Conservation (phyloP, 2,113 vertebrate species). For the Marmota monax region DNA sequence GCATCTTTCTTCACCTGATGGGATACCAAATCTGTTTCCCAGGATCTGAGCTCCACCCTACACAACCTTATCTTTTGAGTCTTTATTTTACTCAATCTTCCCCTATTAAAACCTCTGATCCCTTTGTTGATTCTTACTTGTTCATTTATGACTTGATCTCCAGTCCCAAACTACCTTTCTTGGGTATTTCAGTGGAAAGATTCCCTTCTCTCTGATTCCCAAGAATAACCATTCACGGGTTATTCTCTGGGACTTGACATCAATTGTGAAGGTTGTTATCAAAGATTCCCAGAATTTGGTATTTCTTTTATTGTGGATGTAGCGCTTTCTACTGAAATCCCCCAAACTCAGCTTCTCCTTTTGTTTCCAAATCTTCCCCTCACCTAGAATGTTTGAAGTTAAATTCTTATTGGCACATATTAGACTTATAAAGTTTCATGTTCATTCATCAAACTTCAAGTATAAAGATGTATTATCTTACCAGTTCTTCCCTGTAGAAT, state of each 20-base stretch:
- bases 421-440: not conserved
- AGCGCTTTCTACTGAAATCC: not conserved
- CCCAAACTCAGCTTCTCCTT: not conserved
- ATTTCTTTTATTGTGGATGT: not conserved
- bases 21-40: too few species aligned
- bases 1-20: too few species aligned
- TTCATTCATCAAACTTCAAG: not conserved
- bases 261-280: not conserved
- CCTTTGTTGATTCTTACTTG: not conserved
- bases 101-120: not conserved
- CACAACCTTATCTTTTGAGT: not conserved
- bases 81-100: not conserved
- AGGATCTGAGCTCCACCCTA: too few species aligned
- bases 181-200: not conserved
- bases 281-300: not conserved
- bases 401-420: not conserved
- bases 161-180: not conserved
- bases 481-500: not conserved
- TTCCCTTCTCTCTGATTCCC: not conserved
- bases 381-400: not conserved
- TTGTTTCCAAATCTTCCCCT: not conserved
- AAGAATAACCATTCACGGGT: not conserved
- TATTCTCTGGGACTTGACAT: not conserved
- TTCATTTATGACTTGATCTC: not conserved
- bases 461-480: not conserved